These are phyloP conservation scores for Craterocephalus amniculus DNA, from an alignment of 2,797 vertebrate species.

Conservation along the genomic window DNA sequence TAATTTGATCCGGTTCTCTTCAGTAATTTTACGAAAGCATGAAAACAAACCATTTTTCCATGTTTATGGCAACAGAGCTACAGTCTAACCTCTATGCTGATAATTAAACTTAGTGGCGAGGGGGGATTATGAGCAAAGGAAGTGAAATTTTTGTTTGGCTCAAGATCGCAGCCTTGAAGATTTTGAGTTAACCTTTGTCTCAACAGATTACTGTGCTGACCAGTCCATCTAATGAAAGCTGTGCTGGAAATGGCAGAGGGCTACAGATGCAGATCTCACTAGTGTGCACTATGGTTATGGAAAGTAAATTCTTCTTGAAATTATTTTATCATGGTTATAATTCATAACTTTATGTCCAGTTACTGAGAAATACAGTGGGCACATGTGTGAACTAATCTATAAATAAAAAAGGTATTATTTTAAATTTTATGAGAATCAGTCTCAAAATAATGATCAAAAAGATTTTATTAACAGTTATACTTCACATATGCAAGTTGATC, in stretches of 20 bases:
- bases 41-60: background rate
- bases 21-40: background rate
- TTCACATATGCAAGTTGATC: no score
- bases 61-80: background rate
- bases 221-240: background rate
- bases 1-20: background rate
- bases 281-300: background rate
- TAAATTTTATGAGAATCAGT: no score
- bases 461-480: no score
- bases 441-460: no score
- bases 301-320: background rate
- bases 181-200: background rate
- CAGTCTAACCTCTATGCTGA: background rate
- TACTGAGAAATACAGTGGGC: no score
- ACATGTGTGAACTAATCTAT: no score
- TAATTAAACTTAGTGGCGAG: no score
- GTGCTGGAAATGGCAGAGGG: background rate
- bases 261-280: background rate
- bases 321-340: no score
- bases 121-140: background rate
- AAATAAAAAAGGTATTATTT: no score
- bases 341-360: no score
- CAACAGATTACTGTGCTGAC: background rate
- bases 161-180: background rate
- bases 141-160: background rate